These are phyloP conservation scores for Tenodera sinensis DNA, from an alignment of 2,888 invertebrate species.

Conservation along the genomic window DNA sequence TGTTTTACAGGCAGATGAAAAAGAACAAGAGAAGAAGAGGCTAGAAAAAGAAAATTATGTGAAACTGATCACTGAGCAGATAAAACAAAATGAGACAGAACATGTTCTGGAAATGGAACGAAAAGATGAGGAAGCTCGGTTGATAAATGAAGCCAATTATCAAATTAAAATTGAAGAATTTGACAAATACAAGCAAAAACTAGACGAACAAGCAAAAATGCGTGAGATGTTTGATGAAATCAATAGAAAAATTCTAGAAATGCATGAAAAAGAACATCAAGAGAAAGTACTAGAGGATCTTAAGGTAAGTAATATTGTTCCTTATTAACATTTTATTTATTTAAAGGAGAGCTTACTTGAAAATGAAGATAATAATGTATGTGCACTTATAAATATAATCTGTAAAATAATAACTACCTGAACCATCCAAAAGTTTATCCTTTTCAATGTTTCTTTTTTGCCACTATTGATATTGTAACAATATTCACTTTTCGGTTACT, in stretches of 20 bases:
- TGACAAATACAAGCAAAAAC: conserved; percentile 50
- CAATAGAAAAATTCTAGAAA: conserved; percentile 46
- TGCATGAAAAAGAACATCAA: conserved; percentile 59
- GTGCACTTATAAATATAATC: no score
- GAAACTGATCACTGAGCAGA: conserved; percentile 47
- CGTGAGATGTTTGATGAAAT: conserved; percentile 56
- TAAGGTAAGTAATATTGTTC: conserved; percentile 44
- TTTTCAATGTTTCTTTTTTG: no score
- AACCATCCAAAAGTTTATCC: no score
- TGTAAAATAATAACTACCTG: no score
- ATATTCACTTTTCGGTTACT: no score
- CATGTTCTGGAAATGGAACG: conserved; percentile 59
- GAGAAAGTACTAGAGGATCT: conserved; percentile 62
- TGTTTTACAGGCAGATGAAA: conserved; percentile 48
- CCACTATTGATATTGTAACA: no score
- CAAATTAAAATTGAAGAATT: conserved; percentile 60
- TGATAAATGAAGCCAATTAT: conserved; percentile 52
- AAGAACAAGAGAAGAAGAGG: conserved; percentile 41
- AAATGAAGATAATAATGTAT: no score
- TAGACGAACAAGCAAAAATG: conserved; percentile 48
- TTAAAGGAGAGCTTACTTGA: no score
- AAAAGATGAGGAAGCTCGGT: conserved; percentile 53
- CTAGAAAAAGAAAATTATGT: conserved; percentile 34
- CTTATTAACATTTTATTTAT: no score
- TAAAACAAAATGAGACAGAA: conserved; percentile 51